Evolutionary conservation across 1,140 invertebrate genomes (phyloP), one percentile per base, ranked within the genome.

Genomic region (Cyphomyrmex costatus): DNA sequence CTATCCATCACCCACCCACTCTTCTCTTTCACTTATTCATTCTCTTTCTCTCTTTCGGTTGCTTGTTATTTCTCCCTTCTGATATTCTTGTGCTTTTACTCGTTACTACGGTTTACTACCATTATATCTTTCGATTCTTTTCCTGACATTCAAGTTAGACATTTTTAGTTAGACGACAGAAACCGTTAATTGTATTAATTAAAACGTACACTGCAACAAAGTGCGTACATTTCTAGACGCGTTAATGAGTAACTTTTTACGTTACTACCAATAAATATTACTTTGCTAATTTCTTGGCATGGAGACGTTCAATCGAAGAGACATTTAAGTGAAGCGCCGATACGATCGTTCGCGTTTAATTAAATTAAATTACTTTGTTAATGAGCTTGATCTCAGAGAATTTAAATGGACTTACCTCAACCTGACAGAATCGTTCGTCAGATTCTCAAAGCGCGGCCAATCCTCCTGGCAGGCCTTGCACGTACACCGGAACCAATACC

Each of bases 401-500:
- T 83, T 73, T 83, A 83, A 83, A 83, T 60, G 68, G 53, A 82
- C 68, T 85, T 86, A 92, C 93, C 88, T 91, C 4, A 93, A 71
- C 49, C 78, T 80, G 42, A 88, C 85, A 19, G 51, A 27, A 36
- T 95, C 94, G 58, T 94, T 94, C 24, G 94, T 95, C 92, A 97
- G 95, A 80, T 96, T 95, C 60, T 96, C 96, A 82, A 97, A 96
- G 27, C 95, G 92, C 0, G 97, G 97, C 98, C 98, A 98, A 92
- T 98, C 96, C 83, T 98, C 96, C 61, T 93, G 93, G 90, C 98
- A 98, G 2, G 98, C 96, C 70, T 94, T 90, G 92, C 98, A 98
- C 51, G 95, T 93, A 90, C 98, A 98, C 24, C 96, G 94, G 92
- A 98, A 98, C 96, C 97, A 98, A 93, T 98, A 98, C 66, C 98